phyloP scores from a whole-genome alignment of 1,140 invertebrate species.

The Drosophila ercepeae region DNA sequence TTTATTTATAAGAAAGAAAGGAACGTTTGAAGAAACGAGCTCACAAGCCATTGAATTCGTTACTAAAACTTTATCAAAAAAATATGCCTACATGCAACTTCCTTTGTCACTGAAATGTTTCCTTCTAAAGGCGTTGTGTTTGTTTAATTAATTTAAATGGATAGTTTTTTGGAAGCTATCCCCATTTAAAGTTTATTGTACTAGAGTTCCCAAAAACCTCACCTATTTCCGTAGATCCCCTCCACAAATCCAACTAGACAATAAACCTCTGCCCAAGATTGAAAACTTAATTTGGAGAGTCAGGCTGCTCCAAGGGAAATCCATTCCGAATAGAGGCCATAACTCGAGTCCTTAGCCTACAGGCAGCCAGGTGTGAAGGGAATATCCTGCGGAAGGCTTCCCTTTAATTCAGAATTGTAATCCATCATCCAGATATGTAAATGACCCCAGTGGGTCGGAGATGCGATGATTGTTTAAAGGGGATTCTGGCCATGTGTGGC shows the following conservation, averaged over 20 bases:
- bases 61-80: no score
- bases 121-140: no score
- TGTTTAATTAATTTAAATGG: no score
- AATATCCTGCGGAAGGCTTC: background rate
- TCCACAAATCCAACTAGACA: background rate
- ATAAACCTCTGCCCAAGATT: background rate
- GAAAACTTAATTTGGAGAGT: background rate
- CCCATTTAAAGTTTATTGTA: no score
- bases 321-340: background rate
- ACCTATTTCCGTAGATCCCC: no score
- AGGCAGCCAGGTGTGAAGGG: background rate
- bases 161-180: no score
- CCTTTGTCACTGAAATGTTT: no score
- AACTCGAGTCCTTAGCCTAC: background rate
- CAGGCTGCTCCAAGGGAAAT: background rate
- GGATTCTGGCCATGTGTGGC: conserved; percentile 1
- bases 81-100: no score
- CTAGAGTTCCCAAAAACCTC: no score
- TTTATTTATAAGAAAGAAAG: no score
- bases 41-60: no score
- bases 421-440: conserved; percentile 5
- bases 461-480: conserved; percentile 6
- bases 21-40: no score
- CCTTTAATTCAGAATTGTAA: conserved; percentile 6
- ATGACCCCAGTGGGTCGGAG: background rate